Percentiles rank a stretch among this genome's conserved stretches.
phyloP scores from a whole-genome alignment of 2,888 invertebrate species.

The Himalopsyche kuldschensis region DNA sequence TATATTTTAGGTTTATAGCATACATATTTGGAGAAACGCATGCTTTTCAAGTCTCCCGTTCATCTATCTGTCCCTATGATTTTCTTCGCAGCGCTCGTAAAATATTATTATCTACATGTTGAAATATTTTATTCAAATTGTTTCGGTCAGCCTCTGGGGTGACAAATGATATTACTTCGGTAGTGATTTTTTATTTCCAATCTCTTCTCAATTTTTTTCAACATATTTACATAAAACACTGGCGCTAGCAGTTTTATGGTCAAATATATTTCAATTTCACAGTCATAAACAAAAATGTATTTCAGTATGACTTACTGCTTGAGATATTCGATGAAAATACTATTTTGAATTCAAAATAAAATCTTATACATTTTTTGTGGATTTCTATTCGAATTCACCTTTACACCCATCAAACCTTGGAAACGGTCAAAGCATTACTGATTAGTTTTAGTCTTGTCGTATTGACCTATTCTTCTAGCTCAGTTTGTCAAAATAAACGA shows the following conservation, averaged over 20 bases:
- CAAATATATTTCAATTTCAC: slow-evolving; percentile 1
- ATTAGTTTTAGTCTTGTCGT: too few relatives aligned
- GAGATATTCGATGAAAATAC: too few relatives aligned
- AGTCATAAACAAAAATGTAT: neutral
- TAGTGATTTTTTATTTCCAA: slow-evolving; percentile 17
- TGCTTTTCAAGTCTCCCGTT: neutral
- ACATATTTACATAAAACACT: slow-evolving; percentile 27
- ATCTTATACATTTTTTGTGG: too few relatives aligned
- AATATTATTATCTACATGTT: slow-evolving; percentile 31
- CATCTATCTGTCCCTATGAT: neutral
- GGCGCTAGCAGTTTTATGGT: slow-evolving; percentile 5
- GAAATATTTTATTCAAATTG: slow-evolving; percentile 39
- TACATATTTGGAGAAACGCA: neutral
- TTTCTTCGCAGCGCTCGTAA: slow-evolving; percentile 24
- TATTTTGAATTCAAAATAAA: too few relatives aligned
- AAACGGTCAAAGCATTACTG: too few relatives aligned
- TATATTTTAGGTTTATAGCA: too few relatives aligned
- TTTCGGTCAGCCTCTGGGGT: slow-evolving; percentile 36
- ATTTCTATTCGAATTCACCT: too few relatives aligned
- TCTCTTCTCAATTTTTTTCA: neutral
- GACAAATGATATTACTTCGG: slow-evolving; percentile 36
- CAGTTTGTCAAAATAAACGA: too few relatives aligned
- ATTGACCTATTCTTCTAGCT: too few relatives aligned
- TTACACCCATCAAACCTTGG: too few relatives aligned
- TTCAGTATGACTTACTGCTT: too few relatives aligned